Conservation (phyloP, 1,140 invertebrate genomes). For the Probaryconus sp. region DNA sequence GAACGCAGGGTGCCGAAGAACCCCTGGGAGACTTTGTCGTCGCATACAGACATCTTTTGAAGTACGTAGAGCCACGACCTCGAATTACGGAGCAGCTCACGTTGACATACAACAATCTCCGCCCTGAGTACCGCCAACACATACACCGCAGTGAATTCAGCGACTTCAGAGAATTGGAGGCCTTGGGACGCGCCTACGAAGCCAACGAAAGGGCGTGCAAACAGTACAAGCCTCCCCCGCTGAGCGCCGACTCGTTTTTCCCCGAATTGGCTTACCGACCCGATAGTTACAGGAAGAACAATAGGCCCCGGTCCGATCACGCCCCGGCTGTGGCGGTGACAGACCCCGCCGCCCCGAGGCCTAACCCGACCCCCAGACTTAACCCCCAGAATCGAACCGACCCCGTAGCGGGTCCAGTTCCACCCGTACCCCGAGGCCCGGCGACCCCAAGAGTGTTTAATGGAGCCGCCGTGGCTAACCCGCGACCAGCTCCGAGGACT, state of each 20-base stretch:
- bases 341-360: too few species aligned
- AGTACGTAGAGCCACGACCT: neutral
- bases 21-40: neutral
- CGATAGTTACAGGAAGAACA: neutral
- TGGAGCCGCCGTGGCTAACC: too few species aligned
- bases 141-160: neutral
- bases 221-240: neutral
- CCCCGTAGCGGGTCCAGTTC: too few species aligned
- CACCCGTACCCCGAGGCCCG: too few species aligned
- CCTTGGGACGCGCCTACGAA: neutral
- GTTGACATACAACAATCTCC: neutral
- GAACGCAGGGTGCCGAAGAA: neutral
- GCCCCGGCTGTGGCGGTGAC: neutral
- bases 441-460: too few species aligned
- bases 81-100: neutral
- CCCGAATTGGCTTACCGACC: slow-evolving; percentile 10
- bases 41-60: neutral
- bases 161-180: neutral
- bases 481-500: too few species aligned
- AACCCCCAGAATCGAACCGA: too few species aligned
- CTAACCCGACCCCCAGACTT: too few species aligned
- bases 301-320: neutral
- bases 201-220: neutral
- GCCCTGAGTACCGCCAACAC: neutral
- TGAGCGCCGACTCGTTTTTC: neutral